Evolutionary conservation across 1,140 invertebrate species (phyloP).

Genomic region (Phthorimaea operculella): DNA sequence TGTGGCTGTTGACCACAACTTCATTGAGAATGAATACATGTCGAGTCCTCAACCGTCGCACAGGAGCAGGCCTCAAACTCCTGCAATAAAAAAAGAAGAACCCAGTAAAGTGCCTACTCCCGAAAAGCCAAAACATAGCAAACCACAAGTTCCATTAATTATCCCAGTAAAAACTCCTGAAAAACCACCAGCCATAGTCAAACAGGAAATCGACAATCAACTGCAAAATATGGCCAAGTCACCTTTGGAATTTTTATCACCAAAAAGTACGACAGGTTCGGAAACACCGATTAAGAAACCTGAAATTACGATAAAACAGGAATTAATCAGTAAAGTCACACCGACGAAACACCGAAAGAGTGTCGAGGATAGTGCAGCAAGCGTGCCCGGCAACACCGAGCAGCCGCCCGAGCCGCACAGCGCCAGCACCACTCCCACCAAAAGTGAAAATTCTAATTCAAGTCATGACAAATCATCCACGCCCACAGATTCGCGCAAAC

Average conservation of each 20-base stretch:
- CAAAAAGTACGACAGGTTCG: not conserved
- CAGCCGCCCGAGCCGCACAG: conserved; percentile 5
- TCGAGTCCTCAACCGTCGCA: conserved; percentile 19
- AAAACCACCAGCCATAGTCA: conserved; percentile 20
- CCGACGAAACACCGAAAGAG: not conserved
- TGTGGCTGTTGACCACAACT: conserved; percentile 57
- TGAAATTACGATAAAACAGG: not conserved
- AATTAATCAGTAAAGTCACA: not conserved
- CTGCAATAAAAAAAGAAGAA: not conserved
- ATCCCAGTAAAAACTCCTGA: conserved; percentile 1
- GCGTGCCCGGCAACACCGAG: not conserved
- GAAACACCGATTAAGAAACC: not conserved
- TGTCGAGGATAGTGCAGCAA: not conserved
- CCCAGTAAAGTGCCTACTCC: conserved; percentile 8
- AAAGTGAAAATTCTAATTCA: conserved; percentile 21
- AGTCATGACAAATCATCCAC: conserved; percentile 17
- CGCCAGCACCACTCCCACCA: conserved; percentile 10
- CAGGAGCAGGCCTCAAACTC: not conserved
- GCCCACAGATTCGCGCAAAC: conserved; percentile 39
- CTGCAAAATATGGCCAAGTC: conserved; percentile 25
- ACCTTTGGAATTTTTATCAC: conserved; percentile 19
- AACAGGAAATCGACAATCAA: conserved; percentile 32
- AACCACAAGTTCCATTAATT: not conserved
- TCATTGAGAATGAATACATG: conserved; percentile 43
- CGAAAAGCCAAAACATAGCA: not conserved